Evolutionary conservation across 2,888 invertebrate genomes (phyloP).

Genomic region (Podotricha telesiphe): DNA sequence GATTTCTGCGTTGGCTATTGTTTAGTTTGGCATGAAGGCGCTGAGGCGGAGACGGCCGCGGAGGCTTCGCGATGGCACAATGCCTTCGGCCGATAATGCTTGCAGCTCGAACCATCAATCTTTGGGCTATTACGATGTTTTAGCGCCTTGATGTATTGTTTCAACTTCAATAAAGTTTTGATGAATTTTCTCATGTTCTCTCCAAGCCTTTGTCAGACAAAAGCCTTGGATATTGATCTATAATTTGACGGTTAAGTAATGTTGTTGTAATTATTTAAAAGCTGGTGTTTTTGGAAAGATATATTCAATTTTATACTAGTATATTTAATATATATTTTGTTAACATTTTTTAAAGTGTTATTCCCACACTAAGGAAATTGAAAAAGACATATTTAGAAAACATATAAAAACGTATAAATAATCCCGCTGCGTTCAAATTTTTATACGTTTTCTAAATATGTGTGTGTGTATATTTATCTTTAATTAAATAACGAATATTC

Average conservation of each 20-base stretch:
- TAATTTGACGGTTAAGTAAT: conserved; percentile 72
- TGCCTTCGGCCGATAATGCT: conserved; percentile 66
- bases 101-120: conserved; percentile 78
- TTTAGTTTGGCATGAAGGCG: conserved; percentile 57
- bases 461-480: too few species aligned
- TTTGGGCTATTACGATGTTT: conserved; percentile 80
- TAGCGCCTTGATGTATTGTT: conserved; percentile 83
- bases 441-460: too few species aligned
- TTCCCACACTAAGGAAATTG: too few species aligned
- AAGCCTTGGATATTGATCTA: conserved; percentile 77
- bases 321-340: too few species aligned
- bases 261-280: conserved; percentile 66
- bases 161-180: conserved; percentile 82
- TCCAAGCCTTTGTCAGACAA: conserved; percentile 72
- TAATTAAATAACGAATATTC: too few species aligned
- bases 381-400: too few species aligned
- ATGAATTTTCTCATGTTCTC: conserved; percentile 78
- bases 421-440: too few species aligned
- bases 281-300: conserved; percentile 47
- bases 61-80: conserved; percentile 57
- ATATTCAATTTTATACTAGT: too few species aligned
- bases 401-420: too few species aligned
- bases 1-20: conserved; percentile 60
- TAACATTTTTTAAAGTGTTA: too few species aligned
- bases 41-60: conserved; percentile 40